phyloP scores from a whole-genome alignment of 2,888 invertebrate genomes.

The Meiosimyza platycephala region DNA sequence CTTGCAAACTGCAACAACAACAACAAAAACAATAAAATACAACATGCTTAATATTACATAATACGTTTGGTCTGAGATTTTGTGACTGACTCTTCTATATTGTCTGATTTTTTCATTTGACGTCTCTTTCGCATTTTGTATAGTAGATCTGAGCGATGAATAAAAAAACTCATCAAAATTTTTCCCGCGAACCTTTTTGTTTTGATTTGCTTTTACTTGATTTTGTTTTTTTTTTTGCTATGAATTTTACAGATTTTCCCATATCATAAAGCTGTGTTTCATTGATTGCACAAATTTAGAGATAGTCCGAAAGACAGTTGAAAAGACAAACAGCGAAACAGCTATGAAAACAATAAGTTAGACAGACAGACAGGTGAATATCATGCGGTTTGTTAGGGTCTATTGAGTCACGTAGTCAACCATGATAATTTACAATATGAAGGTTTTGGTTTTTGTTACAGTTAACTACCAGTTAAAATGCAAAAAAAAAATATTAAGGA shows the following conservation, averaged over 20 bases:
- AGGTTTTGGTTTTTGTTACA: neutral
- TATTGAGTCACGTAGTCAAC: neutral
- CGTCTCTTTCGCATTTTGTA: constrained; percentile 23
- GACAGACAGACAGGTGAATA: constrained; percentile 23
- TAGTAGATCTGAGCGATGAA: neutral
- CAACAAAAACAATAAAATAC: constrained; percentile 21
- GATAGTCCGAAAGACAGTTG: neutral
- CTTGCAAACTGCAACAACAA: too few species aligned
- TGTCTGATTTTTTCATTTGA: constrained; percentile 20
- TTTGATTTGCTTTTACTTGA: constrained; percentile 34
- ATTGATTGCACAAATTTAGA: constrained; percentile 53
- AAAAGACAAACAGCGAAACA: neutral
- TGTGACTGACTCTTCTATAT: constrained; percentile 24
- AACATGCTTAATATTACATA: constrained; percentile 37
- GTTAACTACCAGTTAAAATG: constrained; percentile 17
- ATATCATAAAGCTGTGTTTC: constrained; percentile 59
- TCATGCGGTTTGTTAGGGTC: neutral
- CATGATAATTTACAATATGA: neutral
- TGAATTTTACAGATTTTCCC: constrained; percentile 57
- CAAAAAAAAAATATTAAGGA: constrained; percentile 7
- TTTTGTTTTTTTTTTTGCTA: constrained; percentile 44
- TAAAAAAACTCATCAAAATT: constrained; percentile 47
- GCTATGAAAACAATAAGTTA: neutral
- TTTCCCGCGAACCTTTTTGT: constrained; percentile 58
- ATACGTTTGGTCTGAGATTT: constrained; percentile 4